These are phyloP conservation scores for Caenorhabditis latens DNA, from an alignment of 1,140 invertebrate species.

Conservation along the genomic window DNA sequence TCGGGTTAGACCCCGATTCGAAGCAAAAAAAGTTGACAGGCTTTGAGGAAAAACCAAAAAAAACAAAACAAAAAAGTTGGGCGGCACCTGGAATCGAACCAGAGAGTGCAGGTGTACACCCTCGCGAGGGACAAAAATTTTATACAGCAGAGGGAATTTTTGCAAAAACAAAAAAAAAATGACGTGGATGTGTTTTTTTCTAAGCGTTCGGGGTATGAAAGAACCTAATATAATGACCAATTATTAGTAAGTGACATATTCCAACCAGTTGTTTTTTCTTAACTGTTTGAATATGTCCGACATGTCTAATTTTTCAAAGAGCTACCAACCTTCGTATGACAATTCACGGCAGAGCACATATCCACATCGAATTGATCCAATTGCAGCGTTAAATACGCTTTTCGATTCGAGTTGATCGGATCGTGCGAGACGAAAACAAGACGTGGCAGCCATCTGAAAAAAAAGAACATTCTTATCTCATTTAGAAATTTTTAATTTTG, in stretches of 20 bases:
- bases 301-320: no score
- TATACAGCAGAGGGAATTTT: no score
- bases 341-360: conserved; percentile 35
- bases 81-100: no score
- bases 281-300: no score
- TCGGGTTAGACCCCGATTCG: no score
- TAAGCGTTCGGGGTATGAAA: background rate
- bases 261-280: no score
- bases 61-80: no score
- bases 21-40: no score
- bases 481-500: background rate
- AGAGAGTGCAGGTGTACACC: no score
- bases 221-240: background rate
- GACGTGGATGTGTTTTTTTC: conserved; percentile 1
- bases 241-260: background rate
- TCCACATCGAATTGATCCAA: conserved; percentile 40
- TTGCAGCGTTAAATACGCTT: conserved; percentile 37
- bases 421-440: conserved; percentile 39
- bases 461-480: background rate
- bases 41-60: no score
- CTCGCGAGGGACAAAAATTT: no score
- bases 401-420: conserved; percentile 21
- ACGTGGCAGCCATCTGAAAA: conserved; percentile 33
- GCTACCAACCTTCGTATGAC: conserved; percentile 49
- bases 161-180: background rate